phyloP scores from a whole-genome alignment of 1,140 invertebrate species.

The honey bee (Apis mellifera) region DNA sequence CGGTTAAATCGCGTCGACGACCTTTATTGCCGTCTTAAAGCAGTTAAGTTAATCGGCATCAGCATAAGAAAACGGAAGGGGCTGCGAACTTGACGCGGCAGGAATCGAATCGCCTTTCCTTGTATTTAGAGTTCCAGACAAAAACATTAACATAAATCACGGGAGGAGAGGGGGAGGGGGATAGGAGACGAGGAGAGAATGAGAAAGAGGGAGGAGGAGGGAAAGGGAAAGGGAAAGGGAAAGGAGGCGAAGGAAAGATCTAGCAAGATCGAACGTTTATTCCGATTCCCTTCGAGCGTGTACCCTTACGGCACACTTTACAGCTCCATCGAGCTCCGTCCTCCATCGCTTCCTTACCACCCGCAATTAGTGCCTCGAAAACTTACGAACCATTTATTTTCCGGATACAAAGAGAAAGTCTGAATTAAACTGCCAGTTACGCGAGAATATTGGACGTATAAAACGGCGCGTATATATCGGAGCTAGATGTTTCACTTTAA shows the following conservation, averaged over 20 bases:
- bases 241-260: constrained; percentile 39
- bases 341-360: constrained; percentile 42
- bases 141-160: constrained; percentile 82
- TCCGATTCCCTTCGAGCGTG: constrained; percentile 70
- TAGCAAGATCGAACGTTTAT: constrained; percentile 75
- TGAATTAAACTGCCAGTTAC: neutral
- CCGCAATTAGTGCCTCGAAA: constrained; percentile 72
- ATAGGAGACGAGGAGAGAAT: constrained; percentile 6
- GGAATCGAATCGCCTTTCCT: constrained; percentile 78
- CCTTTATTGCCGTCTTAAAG: constrained; percentile 80
- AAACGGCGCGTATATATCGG: neutral
- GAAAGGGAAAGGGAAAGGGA: constrained; percentile 20
- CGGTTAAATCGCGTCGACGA: constrained; percentile 78
- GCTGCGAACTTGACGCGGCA: constrained; percentile 55
- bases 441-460: neutral
- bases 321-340: constrained; percentile 56
- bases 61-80: constrained; percentile 60
- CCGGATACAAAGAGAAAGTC: constrained; percentile 39
- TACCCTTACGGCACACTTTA: constrained; percentile 56
- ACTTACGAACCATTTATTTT: constrained; percentile 58
- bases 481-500: neutral
- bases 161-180: constrained; percentile 55
- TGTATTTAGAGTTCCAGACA: constrained; percentile 79
- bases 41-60: constrained; percentile 79
- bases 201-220: constrained; percentile 18